phyloP scores from a whole-genome alignment of 2,888 invertebrate species.

The Dynastes tityus region DNA sequence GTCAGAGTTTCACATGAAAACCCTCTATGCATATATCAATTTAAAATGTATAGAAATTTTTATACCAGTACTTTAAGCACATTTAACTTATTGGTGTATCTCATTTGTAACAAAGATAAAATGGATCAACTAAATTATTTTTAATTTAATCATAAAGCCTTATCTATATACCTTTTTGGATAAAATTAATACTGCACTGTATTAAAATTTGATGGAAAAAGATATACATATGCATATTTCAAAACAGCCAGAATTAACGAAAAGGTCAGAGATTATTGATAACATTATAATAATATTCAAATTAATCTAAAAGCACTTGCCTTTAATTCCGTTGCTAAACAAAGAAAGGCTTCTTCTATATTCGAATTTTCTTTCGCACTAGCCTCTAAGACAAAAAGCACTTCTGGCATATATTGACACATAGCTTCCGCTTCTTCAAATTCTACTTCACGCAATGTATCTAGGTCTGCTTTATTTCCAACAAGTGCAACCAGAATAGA shows the following conservation, averaged over 20 bases:
- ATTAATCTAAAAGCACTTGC: slow-evolving; percentile 67
- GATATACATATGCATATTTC: no score
- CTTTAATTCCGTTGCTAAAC: slow-evolving; percentile 90
- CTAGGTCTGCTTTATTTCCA: slow-evolving; percentile 93
- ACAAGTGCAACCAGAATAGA: slow-evolving; percentile 92
- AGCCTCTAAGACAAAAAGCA: slow-evolving; percentile 89
- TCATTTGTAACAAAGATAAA: not conserved
- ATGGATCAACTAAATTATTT: not conserved
- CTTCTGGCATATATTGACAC: slow-evolving; percentile 89
- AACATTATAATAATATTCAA: not conserved
- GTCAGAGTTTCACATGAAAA: no score
- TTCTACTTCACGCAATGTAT: slow-evolving; percentile 86
- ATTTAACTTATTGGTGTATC: not conserved
- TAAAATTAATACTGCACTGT: no score
- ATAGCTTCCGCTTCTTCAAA: slow-evolving; percentile 90
- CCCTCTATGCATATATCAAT: no score
- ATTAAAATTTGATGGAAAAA: no score
- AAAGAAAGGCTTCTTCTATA: slow-evolving; percentile 90
- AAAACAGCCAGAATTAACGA: not conserved
- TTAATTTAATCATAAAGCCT: not conserved
- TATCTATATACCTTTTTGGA: no score
- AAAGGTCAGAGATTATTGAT: slow-evolving; percentile 12
- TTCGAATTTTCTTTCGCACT: slow-evolving; percentile 94
- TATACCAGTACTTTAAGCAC: no score
- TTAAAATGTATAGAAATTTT: no score